Percentiles rank a stretch among this genome's conserved stretches.
These are phyloP conservation scores for Cataglyphis cursor DNA, from an alignment of 2,888 invertebrate species.

Conservation along the genomic window DNA sequence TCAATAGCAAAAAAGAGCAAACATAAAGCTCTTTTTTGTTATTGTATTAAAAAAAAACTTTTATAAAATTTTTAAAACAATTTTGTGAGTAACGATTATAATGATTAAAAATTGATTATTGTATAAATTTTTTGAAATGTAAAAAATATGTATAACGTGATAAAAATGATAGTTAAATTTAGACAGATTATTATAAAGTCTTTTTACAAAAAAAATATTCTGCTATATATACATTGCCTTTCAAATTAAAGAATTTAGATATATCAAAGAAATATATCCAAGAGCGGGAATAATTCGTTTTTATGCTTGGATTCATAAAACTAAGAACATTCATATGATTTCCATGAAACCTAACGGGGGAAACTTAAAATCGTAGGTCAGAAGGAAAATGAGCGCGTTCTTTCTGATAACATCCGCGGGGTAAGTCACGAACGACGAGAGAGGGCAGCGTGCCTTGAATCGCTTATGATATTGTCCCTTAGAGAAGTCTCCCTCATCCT, in stretches of 20 bases:
- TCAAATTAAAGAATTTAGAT: not conserved
- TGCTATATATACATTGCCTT: not conserved
- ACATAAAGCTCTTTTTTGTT: too few species aligned
- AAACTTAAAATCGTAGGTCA: conserved; percentile 70
- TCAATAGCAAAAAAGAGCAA: too few species aligned
- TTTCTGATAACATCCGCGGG: conserved; percentile 44
- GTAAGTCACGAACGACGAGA: conserved; percentile 68
- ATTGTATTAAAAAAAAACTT: too few species aligned
- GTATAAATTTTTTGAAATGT: not conserved
- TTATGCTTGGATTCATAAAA: conserved; percentile 2
- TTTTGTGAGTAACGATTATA: not conserved
- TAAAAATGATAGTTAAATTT: not conserved
- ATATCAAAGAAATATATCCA: not conserved
- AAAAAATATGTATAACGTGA: not conserved
- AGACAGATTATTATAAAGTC: not conserved
- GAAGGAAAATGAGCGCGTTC: conserved; percentile 65
- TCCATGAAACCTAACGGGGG: conserved; percentile 35
- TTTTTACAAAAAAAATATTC: not conserved
- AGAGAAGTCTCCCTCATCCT: conserved; percentile 28
- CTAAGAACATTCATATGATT: conserved; percentile 22
- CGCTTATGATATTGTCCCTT: conserved; percentile 80
- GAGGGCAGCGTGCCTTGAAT: conserved; percentile 79
- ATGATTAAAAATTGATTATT: not conserved
- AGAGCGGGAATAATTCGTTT: not conserved
- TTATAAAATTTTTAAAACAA: not conserved